These are phyloP conservation scores for Amphiduros pacificus DNA, from an alignment of 2,888 invertebrate species.

Conservation along the genomic window DNA sequence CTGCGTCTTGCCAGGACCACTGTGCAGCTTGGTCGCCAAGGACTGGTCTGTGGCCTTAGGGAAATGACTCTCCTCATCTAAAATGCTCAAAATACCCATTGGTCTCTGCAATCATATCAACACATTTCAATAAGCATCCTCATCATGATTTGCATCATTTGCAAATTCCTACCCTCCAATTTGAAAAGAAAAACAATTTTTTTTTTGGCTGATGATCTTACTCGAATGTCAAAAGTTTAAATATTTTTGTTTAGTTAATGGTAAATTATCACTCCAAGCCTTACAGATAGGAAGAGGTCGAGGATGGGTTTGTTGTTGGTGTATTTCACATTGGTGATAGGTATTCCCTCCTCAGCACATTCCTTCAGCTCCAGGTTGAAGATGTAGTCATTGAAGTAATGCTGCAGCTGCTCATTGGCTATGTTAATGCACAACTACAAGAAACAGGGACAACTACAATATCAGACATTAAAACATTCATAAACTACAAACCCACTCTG, in stretches of 20 bases:
- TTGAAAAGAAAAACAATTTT: too few species aligned
- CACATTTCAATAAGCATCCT: too few species aligned
- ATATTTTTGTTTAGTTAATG: too few species aligned
- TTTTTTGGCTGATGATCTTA: too few species aligned
- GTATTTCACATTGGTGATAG: not conserved
- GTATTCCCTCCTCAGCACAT: conserved; percentile 16
- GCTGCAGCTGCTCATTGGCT: conserved; percentile 84
- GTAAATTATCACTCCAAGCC: too few species aligned
- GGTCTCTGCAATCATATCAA: conserved; percentile 45
- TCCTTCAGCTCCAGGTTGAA: conserved; percentile 74
- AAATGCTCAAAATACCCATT: conserved; percentile 43
- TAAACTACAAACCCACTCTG: too few species aligned
- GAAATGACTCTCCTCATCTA: conserved; percentile 53
- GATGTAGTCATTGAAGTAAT: conserved; percentile 82
- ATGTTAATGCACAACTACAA: conserved; percentile 75
- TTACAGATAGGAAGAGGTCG: conserved; percentile 18
- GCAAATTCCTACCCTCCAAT: too few species aligned
- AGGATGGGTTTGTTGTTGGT: conserved; percentile 16
- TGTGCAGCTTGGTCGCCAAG: conserved; percentile 43
- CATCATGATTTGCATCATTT: too few species aligned
- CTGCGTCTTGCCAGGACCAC: conserved; percentile 9
- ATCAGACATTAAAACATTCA: too few species aligned
- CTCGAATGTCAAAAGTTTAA: too few species aligned
- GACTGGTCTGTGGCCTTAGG: conserved; percentile 49
- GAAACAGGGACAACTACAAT: not conserved